These are phyloP conservation scores for Semnopithecus entellus DNA, from an alignment of 2,113 vertebrate species.

Conservation along the genomic window DNA sequence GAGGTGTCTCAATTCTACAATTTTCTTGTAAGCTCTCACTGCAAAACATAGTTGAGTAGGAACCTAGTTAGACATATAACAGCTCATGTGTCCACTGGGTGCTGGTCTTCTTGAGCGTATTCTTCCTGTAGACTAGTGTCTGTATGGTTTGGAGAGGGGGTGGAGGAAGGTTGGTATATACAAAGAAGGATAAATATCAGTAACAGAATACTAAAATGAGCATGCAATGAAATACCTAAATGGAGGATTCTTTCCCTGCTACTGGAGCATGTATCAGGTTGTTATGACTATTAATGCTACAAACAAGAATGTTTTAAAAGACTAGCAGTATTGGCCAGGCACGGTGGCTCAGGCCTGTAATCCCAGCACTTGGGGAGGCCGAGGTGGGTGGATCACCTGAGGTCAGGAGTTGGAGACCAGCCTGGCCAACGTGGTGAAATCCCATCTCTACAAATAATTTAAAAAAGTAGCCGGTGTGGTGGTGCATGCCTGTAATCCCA, in stretches of 20 bases:
- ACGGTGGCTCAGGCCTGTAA: too few species aligned
- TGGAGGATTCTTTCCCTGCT: not conserved
- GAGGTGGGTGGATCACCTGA: too few species aligned
- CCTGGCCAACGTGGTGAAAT: too few species aligned
- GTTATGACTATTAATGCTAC: not conserved
- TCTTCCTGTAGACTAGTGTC: not conserved
- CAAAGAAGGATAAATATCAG: not conserved
- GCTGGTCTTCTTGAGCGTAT: not conserved
- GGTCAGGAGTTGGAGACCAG: too few species aligned
- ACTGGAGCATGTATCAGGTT: not conserved
- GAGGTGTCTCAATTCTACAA: slow-evolving; percentile 82
- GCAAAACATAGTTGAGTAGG: slow-evolving; percentile 73
- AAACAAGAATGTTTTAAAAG: slow-evolving; percentile 4
- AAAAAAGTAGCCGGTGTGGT: too few species aligned
- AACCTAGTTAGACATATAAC: not conserved
- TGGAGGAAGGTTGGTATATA: not conserved
- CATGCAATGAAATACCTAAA: not conserved
- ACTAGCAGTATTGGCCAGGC: not conserved
- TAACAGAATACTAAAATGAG: not conserved
- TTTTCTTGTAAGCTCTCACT: slow-evolving; percentile 86
- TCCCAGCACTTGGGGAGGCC: too few species aligned
- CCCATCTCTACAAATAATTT: too few species aligned
- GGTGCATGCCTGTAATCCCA: too few species aligned
- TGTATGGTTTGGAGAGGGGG: not conserved
- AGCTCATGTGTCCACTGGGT: not conserved